Conservation (phyloP, 2,888 invertebrate species). For the Elegia similella region DNA sequence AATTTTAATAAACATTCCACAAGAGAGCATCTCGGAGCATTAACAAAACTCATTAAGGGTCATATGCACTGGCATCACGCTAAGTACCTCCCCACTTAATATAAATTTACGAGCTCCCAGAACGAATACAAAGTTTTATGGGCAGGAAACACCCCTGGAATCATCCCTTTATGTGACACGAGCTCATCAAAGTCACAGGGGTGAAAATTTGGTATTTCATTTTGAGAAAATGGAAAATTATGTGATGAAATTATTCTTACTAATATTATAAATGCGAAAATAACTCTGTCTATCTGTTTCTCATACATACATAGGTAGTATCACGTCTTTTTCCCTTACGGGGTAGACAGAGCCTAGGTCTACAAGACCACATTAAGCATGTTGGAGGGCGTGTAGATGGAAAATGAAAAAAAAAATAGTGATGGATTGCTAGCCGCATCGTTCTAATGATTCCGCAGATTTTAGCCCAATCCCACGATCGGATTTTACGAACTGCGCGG, state of each 20-base stretch:
- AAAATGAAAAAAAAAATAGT: too few relatives aligned
- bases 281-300: too few relatives aligned
- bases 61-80: slow-evolving; percentile 14
- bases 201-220: not conserved
- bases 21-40: not conserved
- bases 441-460: too few relatives aligned
- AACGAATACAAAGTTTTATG: slow-evolving; percentile 36
- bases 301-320: too few relatives aligned
- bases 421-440: too few relatives aligned
- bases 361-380: too few relatives aligned
- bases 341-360: too few relatives aligned
- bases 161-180: not conserved
- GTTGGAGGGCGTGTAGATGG: too few relatives aligned
- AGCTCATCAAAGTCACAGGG: not conserved
- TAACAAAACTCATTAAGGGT: slow-evolving; percentile 8
- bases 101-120: slow-evolving; percentile 36
- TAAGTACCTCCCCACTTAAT: slow-evolving; percentile 32
- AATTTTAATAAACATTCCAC: slow-evolving; percentile 8
- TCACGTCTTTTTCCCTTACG: too few relatives aligned
- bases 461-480: too few relatives aligned
- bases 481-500: too few relatives aligned
- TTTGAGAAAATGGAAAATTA: not conserved
- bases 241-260: not conserved
- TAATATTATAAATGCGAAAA: not conserved
- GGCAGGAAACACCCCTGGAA: not conserved